phyloP scores from a whole-genome alignment of 1,140 invertebrate genomes.

The Episyrphus balteatus region DNA sequence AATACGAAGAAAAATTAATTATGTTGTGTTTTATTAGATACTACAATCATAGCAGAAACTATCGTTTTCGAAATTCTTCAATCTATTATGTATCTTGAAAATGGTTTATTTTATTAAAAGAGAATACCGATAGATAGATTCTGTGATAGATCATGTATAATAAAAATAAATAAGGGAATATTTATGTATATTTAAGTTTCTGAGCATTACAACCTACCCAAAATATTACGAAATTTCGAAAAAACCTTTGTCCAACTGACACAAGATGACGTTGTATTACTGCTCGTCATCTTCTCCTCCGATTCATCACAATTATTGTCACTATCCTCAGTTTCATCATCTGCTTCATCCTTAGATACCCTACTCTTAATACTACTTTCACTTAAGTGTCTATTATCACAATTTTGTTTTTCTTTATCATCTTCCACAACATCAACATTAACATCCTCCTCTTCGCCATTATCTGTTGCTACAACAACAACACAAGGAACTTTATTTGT shows the following conservation, averaged over 20 bases:
- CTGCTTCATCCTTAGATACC: neutral
- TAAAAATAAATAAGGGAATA: too few species aligned
- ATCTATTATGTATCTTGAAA: too few species aligned
- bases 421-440: slow-evolving; percentile 1
- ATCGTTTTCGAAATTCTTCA: too few species aligned
- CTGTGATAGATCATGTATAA: too few species aligned
- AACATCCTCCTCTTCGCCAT: slow-evolving; percentile 1
- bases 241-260: slow-evolving; percentile 35
- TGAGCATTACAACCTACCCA: slow-evolving; percentile 21
- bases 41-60: too few species aligned
- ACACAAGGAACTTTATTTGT: too few species aligned
- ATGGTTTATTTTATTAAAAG: too few species aligned
- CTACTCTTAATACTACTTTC: neutral
- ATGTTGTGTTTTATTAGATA: too few species aligned
- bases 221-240: slow-evolving; percentile 31
- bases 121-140: too few species aligned
- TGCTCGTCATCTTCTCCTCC: neutral
- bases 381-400: neutral
- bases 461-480: neutral
- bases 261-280: slow-evolving; percentile 27
- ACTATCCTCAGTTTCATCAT: slow-evolving; percentile 21
- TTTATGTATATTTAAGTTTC: too few species aligned
- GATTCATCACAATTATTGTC: slow-evolving; percentile 20
- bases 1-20: too few species aligned
- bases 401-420: neutral